A percentile compares a stretch with the other conserved stretches of the same genome.
phyloP scores from a whole-genome alignment of 2,797 vertebrate genomes.

The Paedocypris micromegethes region DNA sequence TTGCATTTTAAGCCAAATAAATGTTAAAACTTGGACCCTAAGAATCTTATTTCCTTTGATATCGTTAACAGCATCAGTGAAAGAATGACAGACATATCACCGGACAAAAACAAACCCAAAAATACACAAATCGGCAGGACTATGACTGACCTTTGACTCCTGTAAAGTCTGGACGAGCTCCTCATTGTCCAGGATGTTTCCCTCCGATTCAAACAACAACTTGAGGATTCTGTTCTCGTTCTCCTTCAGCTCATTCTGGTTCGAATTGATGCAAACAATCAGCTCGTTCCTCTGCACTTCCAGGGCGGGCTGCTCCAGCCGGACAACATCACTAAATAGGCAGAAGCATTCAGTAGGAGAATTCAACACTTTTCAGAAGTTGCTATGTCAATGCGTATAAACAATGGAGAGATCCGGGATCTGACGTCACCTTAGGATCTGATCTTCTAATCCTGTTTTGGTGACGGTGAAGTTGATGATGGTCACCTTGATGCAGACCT shows the following conservation, averaged over 20 bases:
- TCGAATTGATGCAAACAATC: slow-evolving; percentile 70
- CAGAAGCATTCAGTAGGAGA: background rate
- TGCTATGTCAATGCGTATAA: background rate
- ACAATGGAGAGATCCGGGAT: background rate
- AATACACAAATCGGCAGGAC: background rate
- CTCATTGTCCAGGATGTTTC: slow-evolving; percentile 78
- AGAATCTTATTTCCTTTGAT: no score
- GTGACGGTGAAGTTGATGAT: slow-evolving; percentile 89
- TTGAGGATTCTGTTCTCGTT: slow-evolving; percentile 77
- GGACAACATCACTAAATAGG: slow-evolving; percentile 67
- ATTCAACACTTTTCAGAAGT: background rate
- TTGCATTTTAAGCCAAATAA: no score
- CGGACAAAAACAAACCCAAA: background rate
- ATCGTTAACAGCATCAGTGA: no score
- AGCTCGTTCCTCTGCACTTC: slow-evolving; percentile 77
- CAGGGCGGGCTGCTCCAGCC: slow-evolving; percentile 75
- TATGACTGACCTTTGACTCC: slow-evolving; percentile 69
- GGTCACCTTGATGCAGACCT: slow-evolving; percentile 90
- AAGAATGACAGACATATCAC: background rate
- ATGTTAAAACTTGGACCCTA: no score
- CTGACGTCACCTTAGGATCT: slow-evolving; percentile 74
- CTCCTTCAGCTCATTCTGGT: slow-evolving; percentile 76
- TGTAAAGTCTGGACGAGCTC: slow-evolving; percentile 76
- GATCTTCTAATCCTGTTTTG: slow-evolving; percentile 81
- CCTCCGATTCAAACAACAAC: slow-evolving; percentile 76